These are phyloP conservation scores for Cephalotes varians DNA, from an alignment of 2,888 invertebrate genomes.

Conservation along the genomic window DNA sequence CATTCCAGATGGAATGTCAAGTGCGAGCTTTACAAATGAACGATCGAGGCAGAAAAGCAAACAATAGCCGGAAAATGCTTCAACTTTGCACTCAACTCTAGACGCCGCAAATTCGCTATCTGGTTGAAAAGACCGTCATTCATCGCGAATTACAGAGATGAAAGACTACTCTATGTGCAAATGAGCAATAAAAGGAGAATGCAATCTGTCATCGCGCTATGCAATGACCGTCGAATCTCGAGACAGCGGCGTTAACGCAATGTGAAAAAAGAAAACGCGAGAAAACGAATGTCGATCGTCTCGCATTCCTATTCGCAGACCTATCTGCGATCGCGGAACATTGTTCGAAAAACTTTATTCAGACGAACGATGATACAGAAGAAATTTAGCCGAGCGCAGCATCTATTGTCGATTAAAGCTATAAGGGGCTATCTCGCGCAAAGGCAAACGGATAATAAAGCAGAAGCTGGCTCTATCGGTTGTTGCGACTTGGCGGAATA, in stretches of 20 bases:
- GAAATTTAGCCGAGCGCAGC: not conserved
- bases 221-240: conserved; percentile 39
- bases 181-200: conserved; percentile 51
- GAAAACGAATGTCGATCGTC: conserved; percentile 8
- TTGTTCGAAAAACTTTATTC: conserved; percentile 32
- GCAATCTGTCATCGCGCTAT: conserved; percentile 48
- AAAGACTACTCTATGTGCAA: conserved; percentile 48
- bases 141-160: conserved; percentile 44
- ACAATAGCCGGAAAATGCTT: conserved; percentile 47
- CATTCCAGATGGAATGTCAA: conserved; percentile 48
- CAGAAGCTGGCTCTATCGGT: conserved; percentile 54
- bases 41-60: conserved; percentile 41
- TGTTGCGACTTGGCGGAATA: conserved; percentile 57
- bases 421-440: conserved; percentile 29
- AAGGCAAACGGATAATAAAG: conserved; percentile 58
- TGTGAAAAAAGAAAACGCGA: not conserved
- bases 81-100: conserved; percentile 30
- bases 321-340: not conserved
- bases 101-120: conserved; percentile 31
- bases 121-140: conserved; percentile 33
- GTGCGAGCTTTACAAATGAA: conserved; percentile 50
- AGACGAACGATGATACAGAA: not conserved
- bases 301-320: not conserved
- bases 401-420: conserved; percentile 57
- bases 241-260: conserved; percentile 20